These are phyloP conservation scores for Drosophila nigrodunni DNA, from an alignment of 1,140 invertebrate species.

Conservation along the genomic window DNA sequence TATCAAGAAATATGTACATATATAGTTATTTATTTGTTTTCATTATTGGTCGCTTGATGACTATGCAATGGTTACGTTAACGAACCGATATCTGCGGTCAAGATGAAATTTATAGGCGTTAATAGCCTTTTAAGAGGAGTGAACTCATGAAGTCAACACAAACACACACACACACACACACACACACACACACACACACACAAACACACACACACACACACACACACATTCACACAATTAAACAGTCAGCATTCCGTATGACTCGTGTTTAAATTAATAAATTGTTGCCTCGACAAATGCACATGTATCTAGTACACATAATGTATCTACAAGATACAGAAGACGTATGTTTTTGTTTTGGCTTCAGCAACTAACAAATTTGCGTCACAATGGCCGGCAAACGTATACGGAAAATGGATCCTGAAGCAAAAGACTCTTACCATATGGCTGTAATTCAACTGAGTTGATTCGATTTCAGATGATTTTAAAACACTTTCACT, in stretches of 20 bases:
- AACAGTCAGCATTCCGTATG: neutral
- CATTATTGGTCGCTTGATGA: slow-evolving; percentile 21
- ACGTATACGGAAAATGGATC: slow-evolving; percentile 16
- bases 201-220: neutral
- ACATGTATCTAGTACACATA: slow-evolving; percentile 1
- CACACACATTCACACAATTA: neutral
- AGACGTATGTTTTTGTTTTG: slow-evolving; percentile 11
- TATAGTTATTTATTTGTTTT: slow-evolving; percentile 21
- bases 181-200: neutral
- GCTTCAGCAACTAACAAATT: slow-evolving; percentile 22
- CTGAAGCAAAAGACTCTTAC: slow-evolving; percentile 6
- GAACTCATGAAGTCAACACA: slow-evolving; percentile 6
- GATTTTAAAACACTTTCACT: slow-evolving; percentile 1
- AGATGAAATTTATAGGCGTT: slow-evolving; percentile 24
- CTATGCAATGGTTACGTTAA: slow-evolving; percentile 34
- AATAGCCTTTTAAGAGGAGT: slow-evolving; percentile 23
- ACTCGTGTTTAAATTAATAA: slow-evolving; percentile 10
- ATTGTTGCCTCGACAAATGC: slow-evolving; percentile 6
- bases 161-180: neutral
- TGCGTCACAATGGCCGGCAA: slow-evolving; percentile 7
- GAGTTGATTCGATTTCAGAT: neutral
- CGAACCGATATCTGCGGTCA: slow-evolving; percentile 27
- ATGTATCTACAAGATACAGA: neutral
- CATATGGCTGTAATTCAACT: slow-evolving; percentile 7
- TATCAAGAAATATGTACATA: neutral